phyloP scores from a whole-genome alignment of 2,113 vertebrate genomes.

The Aspiorhynchus laticeps region DNA sequence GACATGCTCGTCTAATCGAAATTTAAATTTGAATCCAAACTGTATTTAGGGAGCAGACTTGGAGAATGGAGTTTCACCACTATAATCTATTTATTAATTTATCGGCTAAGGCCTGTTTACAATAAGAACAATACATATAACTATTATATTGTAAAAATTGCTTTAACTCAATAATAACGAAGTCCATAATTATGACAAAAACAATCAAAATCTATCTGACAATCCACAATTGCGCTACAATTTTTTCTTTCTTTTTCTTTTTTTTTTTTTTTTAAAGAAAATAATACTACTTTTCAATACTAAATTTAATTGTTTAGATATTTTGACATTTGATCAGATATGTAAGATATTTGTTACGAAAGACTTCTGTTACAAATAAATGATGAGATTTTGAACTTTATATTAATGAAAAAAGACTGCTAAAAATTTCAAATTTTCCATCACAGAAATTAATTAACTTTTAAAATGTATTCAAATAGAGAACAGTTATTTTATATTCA shows the following conservation, averaged over 20 bases:
- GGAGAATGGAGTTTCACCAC: neutral
- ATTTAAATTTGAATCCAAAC: neutral
- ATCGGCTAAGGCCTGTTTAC: neutral
- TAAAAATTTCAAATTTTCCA: neutral
- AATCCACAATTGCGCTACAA: neutral
- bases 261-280: no score
- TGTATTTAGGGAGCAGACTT: neutral
- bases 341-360: neutral
- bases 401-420: neutral
- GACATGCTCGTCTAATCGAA: neutral
- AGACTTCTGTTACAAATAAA: neutral
- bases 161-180: neutral
- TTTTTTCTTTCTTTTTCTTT: no score
- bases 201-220: neutral
- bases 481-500: neutral
- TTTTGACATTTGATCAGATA: no score
- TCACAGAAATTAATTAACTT: neutral
- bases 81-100: neutral
- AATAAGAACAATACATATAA: neutral
- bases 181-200: neutral
- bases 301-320: no score
- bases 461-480: neutral
- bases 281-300: no score
- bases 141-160: neutral
- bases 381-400: neutral